Base-by-base conservation (phyloP, 2,888 invertebrate species). In the Sesia apiformis region DNA sequence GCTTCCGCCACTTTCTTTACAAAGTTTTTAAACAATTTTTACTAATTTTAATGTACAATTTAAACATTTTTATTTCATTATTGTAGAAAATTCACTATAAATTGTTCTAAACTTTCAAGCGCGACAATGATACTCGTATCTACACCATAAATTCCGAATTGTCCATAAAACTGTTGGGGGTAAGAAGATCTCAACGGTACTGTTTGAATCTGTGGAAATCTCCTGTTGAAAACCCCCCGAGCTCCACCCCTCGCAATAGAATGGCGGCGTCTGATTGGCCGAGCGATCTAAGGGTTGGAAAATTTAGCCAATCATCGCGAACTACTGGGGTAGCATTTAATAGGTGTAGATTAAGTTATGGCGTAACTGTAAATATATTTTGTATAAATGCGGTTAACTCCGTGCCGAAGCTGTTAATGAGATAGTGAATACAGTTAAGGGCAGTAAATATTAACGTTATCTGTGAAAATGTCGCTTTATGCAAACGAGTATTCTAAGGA, bases 271-370 rank as follows among this genome's bases (percentile, higher is more conserved):
- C 65, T 62, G 75, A 89, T 90, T 90, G 87, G 90, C 62, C 55
- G 67, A 65, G 58, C 54, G 58, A 54, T 56, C 57, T 72, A 79
- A 86, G 90, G 88, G 88, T 81, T 84, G 88, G 63, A 74, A 76
- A 65, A 64, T 67, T 64, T 63, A 64, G 64, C 90, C 90, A 90
- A 90, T 89, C 62, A 61, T 57, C 62, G 58, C 51, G 49, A 52
- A 55, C 61, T 58, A 55, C 53, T 66, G 70, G 78, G 79, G 81
- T 80, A 81, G 76, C 73, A 73, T 76, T 83, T 75, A 81, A 81
- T 85, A 85, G 82, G 80, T 86, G 81, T 84, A 84, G 86, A 89
- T 89, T 85, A 78, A 84, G 82, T 87, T 89, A 86, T 85, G 78
- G 81, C 76, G 81, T 73, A 71, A 71, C 70, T 67, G 72, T 73